Conservation (phyloP, 2,113 vertebrate genomes). For the Tautogolabrus adspersus region DNA sequence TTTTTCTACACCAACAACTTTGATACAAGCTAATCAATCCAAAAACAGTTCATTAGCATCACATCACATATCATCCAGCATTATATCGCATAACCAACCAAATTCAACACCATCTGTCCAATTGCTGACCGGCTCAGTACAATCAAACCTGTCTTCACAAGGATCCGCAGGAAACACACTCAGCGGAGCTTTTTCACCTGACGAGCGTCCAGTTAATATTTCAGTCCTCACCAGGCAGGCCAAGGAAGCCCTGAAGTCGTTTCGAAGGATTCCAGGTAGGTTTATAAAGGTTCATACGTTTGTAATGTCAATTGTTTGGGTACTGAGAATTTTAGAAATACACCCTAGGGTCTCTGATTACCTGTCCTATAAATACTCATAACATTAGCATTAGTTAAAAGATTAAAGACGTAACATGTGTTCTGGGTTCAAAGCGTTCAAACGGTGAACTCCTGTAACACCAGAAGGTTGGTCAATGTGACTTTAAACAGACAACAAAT, state of each 20-base stretch:
- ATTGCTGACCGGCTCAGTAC: slow-evolving; percentile 1
- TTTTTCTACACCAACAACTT: background rate
- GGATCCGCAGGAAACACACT: background rate
- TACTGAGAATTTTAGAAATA: too few species aligned
- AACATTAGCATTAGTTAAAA: background rate
- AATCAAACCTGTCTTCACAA: slow-evolving; percentile 7
- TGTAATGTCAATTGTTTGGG: too few species aligned
- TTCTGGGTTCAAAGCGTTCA: background rate
- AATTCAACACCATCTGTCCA: slow-evolving; percentile 1
- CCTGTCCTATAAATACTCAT: background rate
- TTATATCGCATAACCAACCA: slow-evolving; percentile 15
- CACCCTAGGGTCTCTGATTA: background rate
- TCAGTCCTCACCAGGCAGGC: slow-evolving; percentile 55
- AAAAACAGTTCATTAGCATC: background rate
- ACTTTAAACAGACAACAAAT: slow-evolving; percentile 21
- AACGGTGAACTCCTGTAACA: background rate
- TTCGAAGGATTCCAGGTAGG: slow-evolving; percentile 69
- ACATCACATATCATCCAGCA: background rate
- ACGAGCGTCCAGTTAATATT: slow-evolving; percentile 33
- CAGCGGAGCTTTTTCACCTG: slow-evolving; percentile 13
- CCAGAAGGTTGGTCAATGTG: background rate
- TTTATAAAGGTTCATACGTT: background rate
- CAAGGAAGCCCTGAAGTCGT: slow-evolving; percentile 67
- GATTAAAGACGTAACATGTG: background rate
- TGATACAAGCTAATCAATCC: slow-evolving; percentile 2